Conservation (phyloP, 1,140 invertebrate species). For the Hydropsyche tenuis region DNA sequence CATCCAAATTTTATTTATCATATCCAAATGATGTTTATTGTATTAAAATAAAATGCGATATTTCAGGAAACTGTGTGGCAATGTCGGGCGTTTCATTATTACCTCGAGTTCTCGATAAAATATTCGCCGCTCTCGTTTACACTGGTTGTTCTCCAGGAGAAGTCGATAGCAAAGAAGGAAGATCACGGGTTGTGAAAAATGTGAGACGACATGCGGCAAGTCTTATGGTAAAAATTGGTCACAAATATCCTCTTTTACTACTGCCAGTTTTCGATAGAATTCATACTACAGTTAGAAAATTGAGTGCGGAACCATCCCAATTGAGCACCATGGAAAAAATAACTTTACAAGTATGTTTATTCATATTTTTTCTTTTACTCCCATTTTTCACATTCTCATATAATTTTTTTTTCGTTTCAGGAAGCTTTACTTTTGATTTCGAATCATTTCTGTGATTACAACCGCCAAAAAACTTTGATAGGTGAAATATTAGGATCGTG, state of each 20-base stretch:
- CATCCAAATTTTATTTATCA: background rate
- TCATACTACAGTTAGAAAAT: constrained; percentile 72
- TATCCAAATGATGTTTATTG: too few species aligned
- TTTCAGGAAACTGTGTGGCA: constrained; percentile 66
- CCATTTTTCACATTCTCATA: constrained; percentile 27
- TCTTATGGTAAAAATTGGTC: constrained; percentile 86
- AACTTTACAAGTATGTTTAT: constrained; percentile 66
- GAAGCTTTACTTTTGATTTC: constrained; percentile 82
- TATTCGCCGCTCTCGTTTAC: constrained; percentile 82
- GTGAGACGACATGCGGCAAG: constrained; percentile 87
- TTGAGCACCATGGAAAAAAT: constrained; percentile 86
- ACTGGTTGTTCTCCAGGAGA: constrained; percentile 65
- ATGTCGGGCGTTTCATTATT: constrained; percentile 75
- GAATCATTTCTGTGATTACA: constrained; percentile 89
- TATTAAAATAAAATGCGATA: constrained; percentile 6
- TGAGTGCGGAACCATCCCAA: constrained; percentile 70
- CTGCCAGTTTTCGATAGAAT: constrained; percentile 88
- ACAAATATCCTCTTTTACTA: constrained; percentile 82
- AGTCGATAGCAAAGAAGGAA: constrained; percentile 57
- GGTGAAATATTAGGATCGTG: constrained; percentile 70
- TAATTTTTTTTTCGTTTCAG: constrained; percentile 51
- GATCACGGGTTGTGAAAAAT: constrained; percentile 80
- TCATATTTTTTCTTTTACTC: constrained; percentile 35
- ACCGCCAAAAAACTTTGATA: constrained; percentile 81
- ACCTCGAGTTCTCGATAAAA: constrained; percentile 83